Percentiles rank a stretch among this genome's conserved stretches.
phyloP scores from a whole-genome alignment of 2,888 invertebrate genomes.

The Orthosia cruda region DNA sequence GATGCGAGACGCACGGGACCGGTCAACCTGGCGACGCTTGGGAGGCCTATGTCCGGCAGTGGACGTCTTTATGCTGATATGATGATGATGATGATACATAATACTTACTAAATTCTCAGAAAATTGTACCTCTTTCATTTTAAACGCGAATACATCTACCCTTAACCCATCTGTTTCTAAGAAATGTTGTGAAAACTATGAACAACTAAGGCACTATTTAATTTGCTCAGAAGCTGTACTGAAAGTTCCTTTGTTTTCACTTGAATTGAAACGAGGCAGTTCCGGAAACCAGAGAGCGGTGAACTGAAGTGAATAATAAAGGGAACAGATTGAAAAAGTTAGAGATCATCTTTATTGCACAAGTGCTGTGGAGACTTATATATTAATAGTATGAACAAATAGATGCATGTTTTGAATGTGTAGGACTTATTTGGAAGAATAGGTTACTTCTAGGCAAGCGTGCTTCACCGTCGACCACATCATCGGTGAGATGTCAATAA shows the following conservation, averaged over 20 bases:
- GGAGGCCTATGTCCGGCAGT: no score
- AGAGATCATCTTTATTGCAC: not conserved
- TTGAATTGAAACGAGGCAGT: conserved; percentile 14
- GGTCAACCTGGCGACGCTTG: no score
- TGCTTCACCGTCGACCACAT: no score
- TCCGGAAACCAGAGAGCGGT: not conserved
- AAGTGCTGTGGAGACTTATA: not conserved
- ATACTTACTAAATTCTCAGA: not conserved
- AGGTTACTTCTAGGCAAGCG: no score
- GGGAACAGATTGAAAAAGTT: conserved; percentile 37
- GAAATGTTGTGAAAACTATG: not conserved
- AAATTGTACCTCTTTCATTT: not conserved
- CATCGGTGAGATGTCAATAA: no score
- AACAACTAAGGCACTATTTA: not conserved
- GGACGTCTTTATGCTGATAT: no score
- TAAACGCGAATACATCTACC: not conserved
- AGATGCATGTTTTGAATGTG: not conserved
- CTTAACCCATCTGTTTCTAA: not conserved
- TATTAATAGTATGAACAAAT: not conserved
- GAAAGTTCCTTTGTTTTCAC: conserved; percentile 1
- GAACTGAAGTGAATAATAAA: not conserved
- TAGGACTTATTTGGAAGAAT: not conserved
- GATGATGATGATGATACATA: not conserved
- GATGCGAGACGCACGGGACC: no score
- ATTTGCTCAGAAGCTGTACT: conserved; percentile 7